Evolutionary conservation across 2,797 vertebrate genomes (phyloP), one percentile per base, ranked within the genome.

Genomic region (Halcyon chelicuti): DNA sequence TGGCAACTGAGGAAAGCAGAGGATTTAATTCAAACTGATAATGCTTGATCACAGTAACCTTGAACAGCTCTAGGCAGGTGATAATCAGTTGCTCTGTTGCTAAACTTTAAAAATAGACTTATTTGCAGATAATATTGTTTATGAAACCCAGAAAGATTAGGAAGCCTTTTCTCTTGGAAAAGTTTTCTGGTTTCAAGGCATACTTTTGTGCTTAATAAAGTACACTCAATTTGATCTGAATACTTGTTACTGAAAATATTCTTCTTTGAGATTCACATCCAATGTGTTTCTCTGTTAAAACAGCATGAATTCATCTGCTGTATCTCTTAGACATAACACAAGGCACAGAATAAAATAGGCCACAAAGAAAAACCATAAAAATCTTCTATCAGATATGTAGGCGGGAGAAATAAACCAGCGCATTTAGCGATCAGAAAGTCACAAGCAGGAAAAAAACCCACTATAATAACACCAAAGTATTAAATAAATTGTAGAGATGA

Each of bases 401-500:
- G 22, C 55, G 75, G 40, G 44, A 72, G 31, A 23, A 60, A 71
- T 28, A 65, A 51, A 51, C 26, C 28, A 39, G n/a, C 28, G 67
- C 4, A 22, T 7, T 17, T 17, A 57, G 7, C 28, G 37, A 29
- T n/a, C 9, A 29, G 51, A 46, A 55, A 78, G 33, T 67, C 26
- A 15, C 44, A 70, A 14, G 20, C 11, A 47, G 33, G 28, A 14
- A 20, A 47, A 58, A 42, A 9, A 0, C 0, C 0, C 15, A 15
- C 49, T 51, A 12, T 66, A 25, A 7, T 39, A 42, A 58, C 25
- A 16, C 51, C 3, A 4, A 54, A n/a, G n/a, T 29, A 39, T 44
- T 21, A 39, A 3, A 28, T 18, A 35, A 4, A 7, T 33, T 29
- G 25, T 21, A 33, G 26, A 31, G 40, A 2, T 39, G 58, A 31